These are phyloP conservation scores for Vanessa cardui DNA, from an alignment of 2,888 invertebrate species.

Conservation along the genomic window DNA sequence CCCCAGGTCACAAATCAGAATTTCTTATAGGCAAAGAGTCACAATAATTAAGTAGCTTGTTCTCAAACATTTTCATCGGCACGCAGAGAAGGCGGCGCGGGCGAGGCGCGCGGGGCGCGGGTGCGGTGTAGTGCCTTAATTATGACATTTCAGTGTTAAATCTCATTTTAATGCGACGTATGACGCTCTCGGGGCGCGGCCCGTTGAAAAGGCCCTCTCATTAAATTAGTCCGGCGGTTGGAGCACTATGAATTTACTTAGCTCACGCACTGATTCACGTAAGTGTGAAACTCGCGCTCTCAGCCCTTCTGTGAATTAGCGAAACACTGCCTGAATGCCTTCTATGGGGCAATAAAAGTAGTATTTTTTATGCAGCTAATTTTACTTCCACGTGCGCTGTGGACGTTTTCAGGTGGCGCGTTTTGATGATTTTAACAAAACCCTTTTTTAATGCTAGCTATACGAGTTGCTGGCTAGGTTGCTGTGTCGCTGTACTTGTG, in stretches of 20 bases:
- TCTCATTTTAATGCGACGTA: slow-evolving; percentile 56
- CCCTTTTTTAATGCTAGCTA: slow-evolving; percentile 24
- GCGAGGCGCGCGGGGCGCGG: slow-evolving; percentile 16
- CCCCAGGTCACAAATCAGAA: slow-evolving; percentile 38
- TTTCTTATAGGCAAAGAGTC: slow-evolving; percentile 45
- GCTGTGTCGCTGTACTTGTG: slow-evolving; percentile 4
- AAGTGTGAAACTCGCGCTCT: slow-evolving; percentile 78
- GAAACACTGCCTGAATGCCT: slow-evolving; percentile 71
- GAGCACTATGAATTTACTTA: slow-evolving; percentile 70
- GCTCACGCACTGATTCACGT: slow-evolving; percentile 70
- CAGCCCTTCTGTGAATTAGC: slow-evolving; percentile 56
- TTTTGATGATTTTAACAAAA: slow-evolving; percentile 34
- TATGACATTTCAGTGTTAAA: slow-evolving; percentile 60
- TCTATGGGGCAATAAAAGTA: slow-evolving; percentile 68
- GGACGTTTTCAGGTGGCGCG: slow-evolving; percentile 38
- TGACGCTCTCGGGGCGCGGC: slow-evolving; percentile 51
- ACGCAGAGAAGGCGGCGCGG: slow-evolving; percentile 39
- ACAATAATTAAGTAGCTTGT: slow-evolving; percentile 50
- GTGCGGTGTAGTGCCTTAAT: slow-evolving; percentile 53
- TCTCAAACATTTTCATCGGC: slow-evolving; percentile 45
- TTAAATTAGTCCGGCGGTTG: slow-evolving; percentile 80
- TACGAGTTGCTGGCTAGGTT: slow-evolving; percentile 21
- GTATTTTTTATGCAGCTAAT: slow-evolving; percentile 57
- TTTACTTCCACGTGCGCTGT: slow-evolving; percentile 50
- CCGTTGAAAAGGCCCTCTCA: slow-evolving; percentile 69